Conservation (phyloP, 2,888 invertebrate species). For the Drosophila pseudotalamancana region DNA sequence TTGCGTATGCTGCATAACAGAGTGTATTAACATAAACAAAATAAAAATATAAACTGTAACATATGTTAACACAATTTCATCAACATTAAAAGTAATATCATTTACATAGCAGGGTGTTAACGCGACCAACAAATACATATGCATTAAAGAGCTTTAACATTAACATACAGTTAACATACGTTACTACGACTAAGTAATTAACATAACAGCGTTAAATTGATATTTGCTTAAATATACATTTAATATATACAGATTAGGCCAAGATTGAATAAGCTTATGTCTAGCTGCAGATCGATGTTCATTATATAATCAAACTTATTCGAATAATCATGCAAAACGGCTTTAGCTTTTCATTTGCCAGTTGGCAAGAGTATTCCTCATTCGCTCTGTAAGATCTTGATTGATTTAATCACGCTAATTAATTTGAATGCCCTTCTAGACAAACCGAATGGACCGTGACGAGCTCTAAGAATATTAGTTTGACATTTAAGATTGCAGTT, state of each 20-base stretch:
- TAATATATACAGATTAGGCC: not conserved
- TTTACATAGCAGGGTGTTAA: not conserved
- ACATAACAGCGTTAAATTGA: not conserved
- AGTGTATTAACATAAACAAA: no score
- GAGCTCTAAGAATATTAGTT: constrained; percentile 4
- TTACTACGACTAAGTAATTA: not conserved
- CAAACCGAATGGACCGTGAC: constrained; percentile 7
- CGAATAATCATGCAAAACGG: not conserved
- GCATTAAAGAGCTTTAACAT: no score
- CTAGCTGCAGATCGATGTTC: not conserved
- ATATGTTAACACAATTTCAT: not conserved
- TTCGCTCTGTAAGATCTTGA: not conserved
- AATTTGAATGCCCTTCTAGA: not conserved
- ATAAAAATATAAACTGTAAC: no score
- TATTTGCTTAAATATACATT: not conserved
- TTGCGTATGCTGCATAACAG: no score
- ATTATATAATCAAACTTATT: no score
- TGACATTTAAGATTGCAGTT: constrained; percentile 13
- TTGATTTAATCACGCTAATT: constrained; percentile 1
- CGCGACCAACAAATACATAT: not conserved
- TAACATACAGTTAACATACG: not conserved
- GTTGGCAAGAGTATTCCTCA: constrained; percentile 3
- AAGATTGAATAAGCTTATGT: no score
- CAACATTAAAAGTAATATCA: not conserved
- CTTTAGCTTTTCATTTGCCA: not conserved